phyloP scores from a whole-genome alignment of 2,888 invertebrate genomes.

The Mechanitis messenoides region DNA sequence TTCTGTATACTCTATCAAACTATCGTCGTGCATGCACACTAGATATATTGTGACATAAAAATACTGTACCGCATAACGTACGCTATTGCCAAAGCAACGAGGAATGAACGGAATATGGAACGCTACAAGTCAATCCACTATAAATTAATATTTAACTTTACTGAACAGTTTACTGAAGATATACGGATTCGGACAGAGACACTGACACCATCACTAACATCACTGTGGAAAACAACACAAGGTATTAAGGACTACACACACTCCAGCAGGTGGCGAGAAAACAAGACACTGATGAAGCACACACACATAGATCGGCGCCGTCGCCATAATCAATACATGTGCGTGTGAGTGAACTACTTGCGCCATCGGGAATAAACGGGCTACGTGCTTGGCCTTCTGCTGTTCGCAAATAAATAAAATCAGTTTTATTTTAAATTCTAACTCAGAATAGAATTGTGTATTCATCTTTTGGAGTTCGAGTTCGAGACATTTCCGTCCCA shows the following conservation, averaged over 20 bases:
- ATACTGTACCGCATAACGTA: constrained; percentile 68
- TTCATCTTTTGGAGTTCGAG: constrained; percentile 13
- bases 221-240: constrained; percentile 69
- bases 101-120: constrained; percentile 59
- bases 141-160: constrained; percentile 49
- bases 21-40: constrained; percentile 76
- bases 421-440: constrained; percentile 1
- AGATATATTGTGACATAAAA: constrained; percentile 74
- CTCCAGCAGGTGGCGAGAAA: constrained; percentile 39
- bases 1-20: constrained; percentile 71
- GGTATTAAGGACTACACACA: constrained; percentile 63
- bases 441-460: constrained; percentile 17
- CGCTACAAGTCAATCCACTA: constrained; percentile 59
- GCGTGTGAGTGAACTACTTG: constrained; percentile 78
- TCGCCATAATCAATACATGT: constrained; percentile 81
- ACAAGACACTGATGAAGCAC: constrained; percentile 61
- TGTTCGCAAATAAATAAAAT: constrained; percentile 28
- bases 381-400: constrained; percentile 52
- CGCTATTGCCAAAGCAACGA: constrained; percentile 61
- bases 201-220: constrained; percentile 67
- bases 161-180: constrained; percentile 53
- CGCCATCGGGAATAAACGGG: constrained; percentile 43
- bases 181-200: constrained; percentile 59
- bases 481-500: constrained; percentile 38
- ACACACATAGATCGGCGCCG: constrained; percentile 70